Evolutionary conservation across 2,888 invertebrate species (phyloP).

Genomic region (Tenthredo livida): DNA sequence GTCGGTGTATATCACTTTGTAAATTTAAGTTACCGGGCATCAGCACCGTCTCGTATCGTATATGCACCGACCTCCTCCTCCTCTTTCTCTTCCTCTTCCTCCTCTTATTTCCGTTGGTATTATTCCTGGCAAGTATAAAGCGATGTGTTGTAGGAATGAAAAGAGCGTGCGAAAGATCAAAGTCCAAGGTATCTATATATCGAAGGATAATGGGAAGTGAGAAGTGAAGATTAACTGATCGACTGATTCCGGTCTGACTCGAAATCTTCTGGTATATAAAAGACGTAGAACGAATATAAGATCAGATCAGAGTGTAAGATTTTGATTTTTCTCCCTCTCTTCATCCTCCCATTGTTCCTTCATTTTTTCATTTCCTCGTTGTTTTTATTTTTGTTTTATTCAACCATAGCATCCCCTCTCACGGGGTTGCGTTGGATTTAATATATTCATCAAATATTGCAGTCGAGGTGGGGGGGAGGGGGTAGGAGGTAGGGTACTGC

Average conservation of each 20-base stretch:
- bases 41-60: slow-evolving; percentile 57
- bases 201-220: neutral
- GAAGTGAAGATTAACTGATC: slow-evolving; percentile 12
- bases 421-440: slow-evolving; percentile 5
- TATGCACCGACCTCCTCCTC: neutral
- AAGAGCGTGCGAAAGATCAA: slow-evolving; percentile 21
- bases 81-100: neutral
- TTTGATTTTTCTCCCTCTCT: neutral
- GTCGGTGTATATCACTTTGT: slow-evolving; percentile 74
- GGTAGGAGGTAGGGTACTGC: neutral
- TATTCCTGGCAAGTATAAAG: neutral
- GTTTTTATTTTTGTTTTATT: neutral
- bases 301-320: neutral
- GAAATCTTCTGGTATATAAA: neutral
- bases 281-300: neutral
- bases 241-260: neutral
- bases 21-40: slow-evolving; percentile 75
- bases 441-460: slow-evolving; percentile 51
- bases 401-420: neutral
- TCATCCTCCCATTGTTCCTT: neutral
- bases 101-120: slow-evolving; percentile 1
- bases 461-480: neutral
- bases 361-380: neutral
- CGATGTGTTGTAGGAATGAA: neutral
- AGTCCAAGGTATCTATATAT: neutral